Evolutionary conservation across 1,140 invertebrate species (phyloP), one percentile per base, ranked within the genome.

Genomic region (Drosophila ambigua): DNA sequence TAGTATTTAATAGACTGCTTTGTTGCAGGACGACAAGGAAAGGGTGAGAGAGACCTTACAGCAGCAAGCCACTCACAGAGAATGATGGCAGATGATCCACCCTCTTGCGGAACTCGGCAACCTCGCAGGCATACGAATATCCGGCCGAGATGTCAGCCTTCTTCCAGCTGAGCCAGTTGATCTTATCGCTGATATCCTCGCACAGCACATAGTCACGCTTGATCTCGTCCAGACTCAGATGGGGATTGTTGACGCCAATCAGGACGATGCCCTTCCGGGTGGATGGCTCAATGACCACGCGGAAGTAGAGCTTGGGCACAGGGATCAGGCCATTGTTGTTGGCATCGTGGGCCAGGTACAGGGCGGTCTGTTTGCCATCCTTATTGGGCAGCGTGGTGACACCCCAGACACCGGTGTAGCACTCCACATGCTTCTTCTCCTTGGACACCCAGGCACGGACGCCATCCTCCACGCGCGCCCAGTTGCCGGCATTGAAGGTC

Each of bases 111-210:
- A 95, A 94, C 61, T 95, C 94, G 35, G 92, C 65, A 11, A 95
- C 92, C 4, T 92, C 92, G 79, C 95, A 96, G 55, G 94, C 95
- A 76, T 95, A 95, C 15, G 93, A 94, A 77, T 94, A 94, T 0
- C 95, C 95, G 4, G 92, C 77, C 9, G 79, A 90, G 41, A 94
- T 92, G 72, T 94, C 92, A 5, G 92, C 77, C 2, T 83, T 75
- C 23, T 90, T 75, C 93, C 93, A 94, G 45, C 68, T 88, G 6
- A 94, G 68, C 92, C 93, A 94, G 28, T 74, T 79, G 43, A 94
- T 92, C 57, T 72, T 77, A n/a, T 88, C 69, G 31, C 92, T 92
- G 24, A 94, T 87, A 88, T 94, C 92, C 2, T 72, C 63, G 72
- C 94, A 94, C 28, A 94, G 77, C 13, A 92, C 82, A 50, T 93